phyloP scores from a whole-genome alignment of 2,113 vertebrate genomes.

The Nothobranchius kuhntae region DNA sequence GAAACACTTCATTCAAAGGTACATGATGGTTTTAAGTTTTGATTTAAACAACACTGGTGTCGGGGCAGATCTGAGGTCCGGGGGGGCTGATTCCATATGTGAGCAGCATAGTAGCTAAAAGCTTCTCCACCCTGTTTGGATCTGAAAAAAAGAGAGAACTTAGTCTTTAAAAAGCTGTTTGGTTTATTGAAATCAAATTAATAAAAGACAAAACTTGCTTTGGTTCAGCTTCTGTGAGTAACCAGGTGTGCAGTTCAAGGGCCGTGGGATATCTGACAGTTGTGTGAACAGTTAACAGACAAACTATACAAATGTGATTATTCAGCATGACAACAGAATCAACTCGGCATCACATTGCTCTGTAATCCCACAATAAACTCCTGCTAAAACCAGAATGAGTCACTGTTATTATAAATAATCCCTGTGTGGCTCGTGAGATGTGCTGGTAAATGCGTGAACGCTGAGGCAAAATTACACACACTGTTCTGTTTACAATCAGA shows the following conservation, averaged over 20 bases:
- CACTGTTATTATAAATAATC: conserved; percentile 68
- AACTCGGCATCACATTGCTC: conserved; percentile 62
- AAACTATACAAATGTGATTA: conserved; percentile 19
- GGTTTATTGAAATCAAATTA: neutral
- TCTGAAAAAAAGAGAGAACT: no score
- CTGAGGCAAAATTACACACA: neutral
- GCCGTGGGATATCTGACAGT: neutral
- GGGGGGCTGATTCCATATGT: no score
- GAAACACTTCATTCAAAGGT: no score
- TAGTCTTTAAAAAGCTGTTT: neutral
- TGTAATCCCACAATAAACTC: conserved; percentile 66
- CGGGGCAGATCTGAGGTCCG: no score
- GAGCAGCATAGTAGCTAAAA: no score
- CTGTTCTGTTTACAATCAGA: conserved; percentile 24
- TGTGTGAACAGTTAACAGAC: conserved; percentile 24
- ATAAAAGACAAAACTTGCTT: neutral
- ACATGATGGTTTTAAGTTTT: no score
- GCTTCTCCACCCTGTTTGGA: no score
- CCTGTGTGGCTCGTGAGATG: conserved; percentile 53
- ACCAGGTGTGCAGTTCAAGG: neutral
- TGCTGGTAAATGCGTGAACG: conserved; percentile 18
- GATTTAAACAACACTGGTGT: no score
- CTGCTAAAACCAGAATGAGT: conserved; percentile 61
- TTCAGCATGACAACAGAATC: conserved; percentile 52
- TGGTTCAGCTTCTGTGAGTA: neutral